Evolutionary conservation across 1,140 invertebrate species (phyloP), one percentile per base, ranked within the genome.

Genomic region (Brachionus asplanchnoidis): DNA sequence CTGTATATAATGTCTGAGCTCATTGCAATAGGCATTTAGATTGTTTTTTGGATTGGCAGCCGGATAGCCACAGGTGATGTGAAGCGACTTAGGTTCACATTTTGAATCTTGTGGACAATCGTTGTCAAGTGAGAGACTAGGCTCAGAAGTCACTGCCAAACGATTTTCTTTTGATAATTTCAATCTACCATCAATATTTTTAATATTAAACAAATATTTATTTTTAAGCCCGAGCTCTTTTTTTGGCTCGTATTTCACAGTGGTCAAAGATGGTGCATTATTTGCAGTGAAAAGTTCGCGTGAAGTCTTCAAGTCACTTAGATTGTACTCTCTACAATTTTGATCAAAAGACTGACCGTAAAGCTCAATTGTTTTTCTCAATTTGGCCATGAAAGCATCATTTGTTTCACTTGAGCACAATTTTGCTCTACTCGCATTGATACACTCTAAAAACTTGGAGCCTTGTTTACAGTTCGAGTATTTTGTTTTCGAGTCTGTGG

Each of bases 21-120:
- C 79, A 46, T 82, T 82, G 36, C 79, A 82, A 14, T 82, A 82
- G 11, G 79, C 79, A 23, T 82, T 82, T 46, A 82, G 8, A 68
- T 82, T 82, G 20, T 42, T 82, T 40, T 68, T 82, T 11, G 53
- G 53, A 60, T 82, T 82, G 12, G 79, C 79, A 65, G 65, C 53
- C 14, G 79, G 79, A 40, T 65, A 82, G 20, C 79, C 79, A 68
- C 79, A 82, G 0, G 79, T 82, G 42, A 82, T 82, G 26, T 82
- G 79, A 9, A 82, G 28, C 8, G 79, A 82, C 40, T 44, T 82
- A 0, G 79, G 65, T 40, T 82, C 79, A 68, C 79, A 82, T 36
- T 36, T 82, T 17, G 68, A 73, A 42, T 73, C 36, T 42, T 40
- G 8, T 17, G 68, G 17, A 73, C 68, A 73, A 73, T 73, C 40